These are phyloP conservation scores for Anhinga anhinga DNA, from an alignment of 2,113 vertebrate species.

Conservation along the genomic window DNA sequence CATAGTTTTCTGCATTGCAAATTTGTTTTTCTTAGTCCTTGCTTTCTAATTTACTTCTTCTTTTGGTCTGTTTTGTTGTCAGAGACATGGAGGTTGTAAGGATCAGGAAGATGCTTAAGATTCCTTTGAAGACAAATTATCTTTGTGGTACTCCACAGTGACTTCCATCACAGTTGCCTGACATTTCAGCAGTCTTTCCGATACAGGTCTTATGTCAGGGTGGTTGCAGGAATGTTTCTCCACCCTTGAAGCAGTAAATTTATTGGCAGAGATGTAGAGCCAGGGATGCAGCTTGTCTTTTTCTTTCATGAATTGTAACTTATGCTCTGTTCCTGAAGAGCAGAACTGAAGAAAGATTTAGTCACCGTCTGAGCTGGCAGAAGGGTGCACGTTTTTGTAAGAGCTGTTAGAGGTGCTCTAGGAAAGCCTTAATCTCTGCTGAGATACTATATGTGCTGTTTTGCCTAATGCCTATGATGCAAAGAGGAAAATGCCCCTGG, in stretches of 20 bases:
- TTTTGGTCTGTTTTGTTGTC: neutral
- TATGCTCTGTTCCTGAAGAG: neutral
- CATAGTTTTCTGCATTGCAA: neutral
- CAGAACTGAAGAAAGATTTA: neutral
- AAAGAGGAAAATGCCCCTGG: neutral
- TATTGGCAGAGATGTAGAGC: neutral
- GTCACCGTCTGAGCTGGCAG: neutral
- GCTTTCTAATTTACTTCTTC: neutral
- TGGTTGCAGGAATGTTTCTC: neutral
- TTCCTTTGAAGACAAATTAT: neutral
- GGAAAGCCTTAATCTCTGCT: neutral
- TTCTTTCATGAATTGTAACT: neutral
- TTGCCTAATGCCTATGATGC: neutral
- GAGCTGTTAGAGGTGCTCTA: neutral
- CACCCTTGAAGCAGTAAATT: neutral
- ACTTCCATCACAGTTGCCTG: neutral
- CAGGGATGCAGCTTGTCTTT: neutral
- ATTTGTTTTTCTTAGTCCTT: neutral
- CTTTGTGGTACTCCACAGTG: neutral
- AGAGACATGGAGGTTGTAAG: neutral
- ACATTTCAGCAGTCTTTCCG: neutral
- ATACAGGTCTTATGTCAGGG: neutral
- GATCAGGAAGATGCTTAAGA: neutral
- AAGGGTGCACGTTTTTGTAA: neutral
- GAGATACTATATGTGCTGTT: neutral